These are phyloP conservation scores for Tyrannus savana DNA, from an alignment of 2,113 vertebrate species.

Conservation along the genomic window DNA sequence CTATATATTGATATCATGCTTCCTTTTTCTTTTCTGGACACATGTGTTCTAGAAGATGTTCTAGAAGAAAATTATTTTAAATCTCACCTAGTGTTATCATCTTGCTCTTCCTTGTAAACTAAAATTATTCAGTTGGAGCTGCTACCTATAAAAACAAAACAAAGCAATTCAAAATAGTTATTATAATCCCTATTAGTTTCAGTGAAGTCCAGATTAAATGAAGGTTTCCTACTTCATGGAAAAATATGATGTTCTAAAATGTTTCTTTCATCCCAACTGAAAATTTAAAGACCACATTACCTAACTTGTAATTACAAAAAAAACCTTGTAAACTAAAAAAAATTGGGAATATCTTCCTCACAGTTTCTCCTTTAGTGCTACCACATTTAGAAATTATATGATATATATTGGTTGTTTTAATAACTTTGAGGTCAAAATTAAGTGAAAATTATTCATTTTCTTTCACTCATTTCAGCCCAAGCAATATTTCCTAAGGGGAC, in stretches of 20 bases:
- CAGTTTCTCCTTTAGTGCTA: neutral
- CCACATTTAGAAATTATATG: neutral
- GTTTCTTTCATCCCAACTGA: neutral
- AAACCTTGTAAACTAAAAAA: neutral
- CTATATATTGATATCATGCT: neutral
- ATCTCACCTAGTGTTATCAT: neutral
- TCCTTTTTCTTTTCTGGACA: neutral
- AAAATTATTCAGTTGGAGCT: neutral
- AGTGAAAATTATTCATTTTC: neutral
- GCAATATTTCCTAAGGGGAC: neutral
- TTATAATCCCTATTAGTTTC: neutral
- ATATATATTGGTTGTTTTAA: fast-evolving
- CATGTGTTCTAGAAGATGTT: neutral
- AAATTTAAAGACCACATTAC: neutral
- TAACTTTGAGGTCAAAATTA: neutral
- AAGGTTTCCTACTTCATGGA: neutral
- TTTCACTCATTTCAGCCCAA: neutral
- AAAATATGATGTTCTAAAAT: neutral
- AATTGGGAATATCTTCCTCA: neutral
- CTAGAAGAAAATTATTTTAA: neutral
- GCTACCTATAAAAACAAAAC: neutral
- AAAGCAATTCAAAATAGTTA: neutral
- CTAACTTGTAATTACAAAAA: neutral
- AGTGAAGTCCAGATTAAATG: neutral
- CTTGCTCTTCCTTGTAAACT: too few relatives aligned